phyloP scores from a whole-genome alignment of 2,888 invertebrate species.

The Criorhina ranunculi region DNA sequence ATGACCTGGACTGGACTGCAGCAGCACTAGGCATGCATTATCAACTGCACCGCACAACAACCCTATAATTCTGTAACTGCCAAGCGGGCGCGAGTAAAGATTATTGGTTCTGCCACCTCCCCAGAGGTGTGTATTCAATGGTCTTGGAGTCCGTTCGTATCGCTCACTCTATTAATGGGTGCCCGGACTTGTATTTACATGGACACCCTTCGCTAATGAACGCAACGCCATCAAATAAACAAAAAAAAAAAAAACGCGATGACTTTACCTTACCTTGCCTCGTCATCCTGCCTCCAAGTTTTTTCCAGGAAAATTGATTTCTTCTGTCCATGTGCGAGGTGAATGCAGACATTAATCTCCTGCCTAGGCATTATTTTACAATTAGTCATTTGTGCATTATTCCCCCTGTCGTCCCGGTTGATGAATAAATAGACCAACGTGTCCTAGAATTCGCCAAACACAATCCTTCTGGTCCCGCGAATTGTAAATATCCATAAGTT shows the following conservation, averaged over 20 bases:
- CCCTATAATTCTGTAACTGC: constrained; percentile 47
- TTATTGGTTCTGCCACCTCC: constrained; percentile 25
- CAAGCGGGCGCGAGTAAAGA: constrained; percentile 21
- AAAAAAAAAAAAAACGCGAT: constrained; percentile 40
- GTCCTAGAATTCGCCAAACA: constrained; percentile 2
- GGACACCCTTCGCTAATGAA: constrained; percentile 45
- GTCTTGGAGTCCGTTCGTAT: constrained; percentile 2
- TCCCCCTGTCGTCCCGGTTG: constrained; percentile 64
- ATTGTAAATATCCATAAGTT: not conserved
- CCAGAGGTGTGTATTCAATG: constrained; percentile 23
- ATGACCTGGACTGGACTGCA: constrained; percentile 62
- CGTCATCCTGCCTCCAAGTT: constrained; percentile 4
- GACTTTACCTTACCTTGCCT: constrained; percentile 33
- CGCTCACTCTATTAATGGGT: constrained; percentile 14
- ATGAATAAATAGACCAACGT: constrained; percentile 57
- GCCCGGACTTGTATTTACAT: constrained; percentile 18
- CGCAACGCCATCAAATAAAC: constrained; percentile 20
- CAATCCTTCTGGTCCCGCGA: not conserved
- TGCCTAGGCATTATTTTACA: constrained; percentile 47
- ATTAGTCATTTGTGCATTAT: constrained; percentile 46
- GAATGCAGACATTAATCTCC: constrained; percentile 18
- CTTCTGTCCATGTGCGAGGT: constrained; percentile 19
- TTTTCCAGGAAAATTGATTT: constrained; percentile 58
- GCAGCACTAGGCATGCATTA: constrained; percentile 3
- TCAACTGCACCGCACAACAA: constrained; percentile 35